Base-by-base conservation (phyloP, 2,113 vertebrate species). In the Malaclemys terrapin region DNA sequence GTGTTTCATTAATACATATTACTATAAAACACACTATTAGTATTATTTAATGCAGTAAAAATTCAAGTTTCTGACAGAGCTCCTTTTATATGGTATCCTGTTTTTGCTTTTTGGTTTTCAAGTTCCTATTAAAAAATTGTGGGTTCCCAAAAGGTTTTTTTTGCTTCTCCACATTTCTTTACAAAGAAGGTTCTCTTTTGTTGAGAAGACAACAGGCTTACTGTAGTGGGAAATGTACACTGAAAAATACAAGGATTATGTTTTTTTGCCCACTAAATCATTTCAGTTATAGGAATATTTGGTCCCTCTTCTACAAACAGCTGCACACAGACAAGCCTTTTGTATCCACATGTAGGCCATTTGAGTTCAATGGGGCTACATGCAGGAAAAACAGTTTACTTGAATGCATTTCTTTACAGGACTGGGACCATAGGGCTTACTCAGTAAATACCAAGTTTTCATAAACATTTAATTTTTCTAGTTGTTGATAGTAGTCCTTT, bases 281-380 rank as follows among this genome's bases (percentile, higher is more conserved):
- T 88, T 95, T 92, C 8, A 91, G 93, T 93, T 86, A 49, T 75
- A 82, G 78, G 13, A 89, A 89, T 72, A 38, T 90, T 94, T 83
- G 85, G 11, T 11, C 54, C 47, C 14, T 65, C 19, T 45, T 90
- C 19, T 49, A 82, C 95, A 96, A 94, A 1, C 79, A 88, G 87
- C 29, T 76, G 72, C 62, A 92, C 0, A 0, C 22, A 56, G 90
- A 93, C 27, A 92, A 83, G 53, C 91, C 52, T 10, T 69, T 38
- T n/a, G 35, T 72, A 72, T 38, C 29, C 69, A 24, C n/a, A 22
- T 72, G 35, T 22, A 72, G 17, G 7, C n/a, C 69, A 35, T 72
- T 42, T 42, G 69, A 72, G 8, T 22, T 72, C 35, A 22, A 10
- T 24, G 35, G n/a, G 69, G n/a, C 20, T 22, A 42, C 20, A 22